Percentiles rank a stretch among this genome's conserved stretches.
These are phyloP conservation scores for Steinernema hermaphroditum DNA, from an alignment of 2,888 invertebrate genomes.

Conservation along the genomic window DNA sequence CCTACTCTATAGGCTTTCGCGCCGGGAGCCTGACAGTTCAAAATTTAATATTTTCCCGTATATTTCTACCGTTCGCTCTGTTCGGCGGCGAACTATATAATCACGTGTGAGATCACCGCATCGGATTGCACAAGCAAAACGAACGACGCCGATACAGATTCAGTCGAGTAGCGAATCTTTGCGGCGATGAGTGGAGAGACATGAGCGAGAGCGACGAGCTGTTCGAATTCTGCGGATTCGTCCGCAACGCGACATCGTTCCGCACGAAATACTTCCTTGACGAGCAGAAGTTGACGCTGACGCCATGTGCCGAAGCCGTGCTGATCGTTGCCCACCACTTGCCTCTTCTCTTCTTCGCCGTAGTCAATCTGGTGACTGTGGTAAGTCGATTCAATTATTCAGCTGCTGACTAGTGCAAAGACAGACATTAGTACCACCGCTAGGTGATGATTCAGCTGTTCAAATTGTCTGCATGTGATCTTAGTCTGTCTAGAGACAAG, in stretches of 20 bases:
- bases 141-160: too few relatives aligned
- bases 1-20: neutral
- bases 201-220: constrained; percentile 34
- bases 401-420: too few relatives aligned
- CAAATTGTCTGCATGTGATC: too few relatives aligned
- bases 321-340: constrained; percentile 39
- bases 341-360: constrained; percentile 45
- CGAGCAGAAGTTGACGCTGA: constrained; percentile 41
- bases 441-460: too few relatives aligned
- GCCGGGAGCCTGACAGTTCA: neutral
- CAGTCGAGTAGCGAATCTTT: too few relatives aligned
- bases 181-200: neutral
- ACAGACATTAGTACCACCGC: too few relatives aligned
- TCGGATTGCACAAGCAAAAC: too few relatives aligned
- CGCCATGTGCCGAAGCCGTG: constrained; percentile 50
- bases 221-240: constrained; percentile 40
- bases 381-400: too few relatives aligned
- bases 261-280: constrained; percentile 43
- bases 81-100: too few relatives aligned
- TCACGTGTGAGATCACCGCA: too few relatives aligned
- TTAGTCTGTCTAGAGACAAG: too few relatives aligned
- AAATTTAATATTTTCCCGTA: neutral
- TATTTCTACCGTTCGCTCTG: neutral
- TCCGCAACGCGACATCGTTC: constrained; percentile 37
- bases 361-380: constrained; percentile 42